Evolutionary conservation across 2,888 invertebrate genomes (phyloP).

Genomic region (Cheilosia impressa): DNA sequence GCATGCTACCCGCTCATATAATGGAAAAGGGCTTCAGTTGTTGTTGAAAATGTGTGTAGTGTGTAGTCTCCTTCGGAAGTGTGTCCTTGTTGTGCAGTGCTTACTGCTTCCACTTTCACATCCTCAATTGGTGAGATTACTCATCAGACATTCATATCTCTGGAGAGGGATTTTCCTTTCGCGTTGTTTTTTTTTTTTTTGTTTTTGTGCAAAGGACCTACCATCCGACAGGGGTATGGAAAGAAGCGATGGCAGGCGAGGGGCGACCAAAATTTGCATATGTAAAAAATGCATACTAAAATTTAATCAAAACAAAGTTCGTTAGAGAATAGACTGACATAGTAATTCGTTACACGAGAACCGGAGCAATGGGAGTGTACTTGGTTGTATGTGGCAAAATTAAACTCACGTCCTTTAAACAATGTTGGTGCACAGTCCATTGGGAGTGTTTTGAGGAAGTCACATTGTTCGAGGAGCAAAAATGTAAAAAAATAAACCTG

Average conservation of each 20-base stretch:
- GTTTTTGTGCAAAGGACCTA: constrained; percentile 15
- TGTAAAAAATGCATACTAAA: constrained; percentile 76
- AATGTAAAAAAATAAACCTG: constrained; percentile 14
- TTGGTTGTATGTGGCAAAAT: constrained; percentile 9
- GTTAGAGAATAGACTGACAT: constrained; percentile 76
- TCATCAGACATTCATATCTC: constrained; percentile 76
- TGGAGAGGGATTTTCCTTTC: constrained; percentile 72
- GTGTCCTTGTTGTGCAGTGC: constrained; percentile 70
- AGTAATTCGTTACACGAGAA: constrained; percentile 69
- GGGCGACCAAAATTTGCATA: constrained; percentile 69
- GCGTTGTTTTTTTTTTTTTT: constrained; percentile 38
- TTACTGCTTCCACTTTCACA: constrained; percentile 49
- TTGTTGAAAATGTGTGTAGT: constrained; percentile 9
- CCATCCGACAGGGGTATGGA: neutral
- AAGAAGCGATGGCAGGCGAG: neutral
- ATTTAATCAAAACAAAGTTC: constrained; percentile 77
- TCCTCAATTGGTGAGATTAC: constrained; percentile 74
- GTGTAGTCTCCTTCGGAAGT: constrained; percentile 66
- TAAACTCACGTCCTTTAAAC: constrained; percentile 41
- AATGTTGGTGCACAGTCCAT: constrained; percentile 45
- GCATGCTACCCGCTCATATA: constrained; percentile 20
- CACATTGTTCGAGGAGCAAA: constrained; percentile 15
- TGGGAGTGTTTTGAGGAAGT: constrained; percentile 56
- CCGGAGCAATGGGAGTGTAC: constrained; percentile 18
- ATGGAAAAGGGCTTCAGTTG: constrained; percentile 45